Conservation (phyloP, 2,797 vertebrate species). For the Vireo griseus region DNA sequence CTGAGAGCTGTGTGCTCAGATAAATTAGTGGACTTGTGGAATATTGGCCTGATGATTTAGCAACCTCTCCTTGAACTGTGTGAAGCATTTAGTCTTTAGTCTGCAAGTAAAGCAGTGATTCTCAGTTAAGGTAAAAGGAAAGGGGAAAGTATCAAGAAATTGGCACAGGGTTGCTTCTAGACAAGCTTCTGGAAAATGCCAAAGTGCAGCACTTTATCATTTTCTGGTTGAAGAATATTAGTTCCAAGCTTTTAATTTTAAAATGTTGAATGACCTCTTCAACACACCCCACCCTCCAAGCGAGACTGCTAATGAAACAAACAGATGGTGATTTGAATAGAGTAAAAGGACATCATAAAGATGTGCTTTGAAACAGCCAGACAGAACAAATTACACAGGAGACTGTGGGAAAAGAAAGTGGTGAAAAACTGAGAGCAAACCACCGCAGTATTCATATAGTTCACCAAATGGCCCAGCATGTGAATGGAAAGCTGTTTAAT, state of each 20-base stretch:
- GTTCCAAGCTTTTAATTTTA: not conserved
- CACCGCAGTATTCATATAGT: not conserved
- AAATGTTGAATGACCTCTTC: conserved; percentile 1
- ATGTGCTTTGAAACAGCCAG: conserved; percentile 9
- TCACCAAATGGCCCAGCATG: not conserved
- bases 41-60: not conserved
- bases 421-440: not conserved
- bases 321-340: conserved; percentile 20
- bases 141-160: not conserved
- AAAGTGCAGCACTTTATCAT: not conserved
- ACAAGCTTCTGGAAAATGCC: not conserved
- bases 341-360: not conserved
- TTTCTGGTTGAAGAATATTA: not conserved
- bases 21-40: not conserved
- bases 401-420: not conserved
- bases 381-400: not conserved
- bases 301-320: conserved; percentile 9
- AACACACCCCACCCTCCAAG: not conserved
- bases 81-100: not conserved
- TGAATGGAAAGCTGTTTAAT: not conserved
- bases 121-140: not conserved
- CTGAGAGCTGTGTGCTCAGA: not conserved
- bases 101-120: not conserved
- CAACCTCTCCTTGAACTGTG: not conserved
- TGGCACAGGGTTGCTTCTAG: not conserved